A percentile compares a stretch with the other conserved stretches of the same genome.
These are phyloP conservation scores for Sinocyclocheilus grahami DNA, from an alignment of 2,113 vertebrate genomes.

Conservation along the genomic window DNA sequence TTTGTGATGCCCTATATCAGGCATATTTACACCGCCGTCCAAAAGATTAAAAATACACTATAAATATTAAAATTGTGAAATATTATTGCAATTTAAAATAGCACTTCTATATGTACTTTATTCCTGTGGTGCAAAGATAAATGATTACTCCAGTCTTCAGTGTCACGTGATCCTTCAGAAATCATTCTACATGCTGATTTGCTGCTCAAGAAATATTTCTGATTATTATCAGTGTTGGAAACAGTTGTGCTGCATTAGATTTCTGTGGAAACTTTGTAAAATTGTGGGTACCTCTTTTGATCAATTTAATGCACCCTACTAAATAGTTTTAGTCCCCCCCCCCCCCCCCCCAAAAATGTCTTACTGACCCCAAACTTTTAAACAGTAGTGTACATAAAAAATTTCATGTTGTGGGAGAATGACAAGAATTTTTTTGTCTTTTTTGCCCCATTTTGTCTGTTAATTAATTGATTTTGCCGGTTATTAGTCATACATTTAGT, in stretches of 20 bases:
- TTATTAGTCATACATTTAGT: background rate
- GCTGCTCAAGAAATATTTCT: background rate
- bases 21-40: background rate
- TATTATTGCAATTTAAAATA: background rate
- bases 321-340: background rate
- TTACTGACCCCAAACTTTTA: background rate
- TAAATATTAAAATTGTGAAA: background rate
- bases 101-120: background rate
- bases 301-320: background rate
- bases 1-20: background rate
- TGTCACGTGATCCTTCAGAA: conserved; percentile 7
- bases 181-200: background rate
- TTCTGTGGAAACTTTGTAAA: background rate
- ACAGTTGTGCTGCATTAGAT: background rate
- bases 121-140: background rate
- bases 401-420: background rate
- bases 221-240: background rate
- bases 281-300: background rate
- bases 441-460: background rate
- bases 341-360: too few relatives aligned
- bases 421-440: background rate
- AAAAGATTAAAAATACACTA: background rate
- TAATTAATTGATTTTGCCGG: background rate
- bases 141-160: background rate
- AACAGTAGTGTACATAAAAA: background rate